Conservation (phyloP, 2,113 vertebrate species). For the Chloropsis hardwickii region DNA sequence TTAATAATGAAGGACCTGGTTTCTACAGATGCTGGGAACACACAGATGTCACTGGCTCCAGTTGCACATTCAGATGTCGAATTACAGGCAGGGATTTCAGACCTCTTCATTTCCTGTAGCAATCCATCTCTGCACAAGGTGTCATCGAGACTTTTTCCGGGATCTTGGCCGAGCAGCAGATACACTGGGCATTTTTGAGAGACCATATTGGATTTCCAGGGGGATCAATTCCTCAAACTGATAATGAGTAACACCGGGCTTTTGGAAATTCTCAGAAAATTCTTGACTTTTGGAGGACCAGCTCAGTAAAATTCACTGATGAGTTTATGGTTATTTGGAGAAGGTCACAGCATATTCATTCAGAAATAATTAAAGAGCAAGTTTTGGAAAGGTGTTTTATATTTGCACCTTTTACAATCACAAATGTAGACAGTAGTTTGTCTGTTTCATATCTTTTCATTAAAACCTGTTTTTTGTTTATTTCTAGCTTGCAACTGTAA, state of each 20-base stretch:
- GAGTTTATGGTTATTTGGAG: background rate
- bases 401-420: background rate
- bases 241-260: background rate
- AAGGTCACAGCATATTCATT: background rate
- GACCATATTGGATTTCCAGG: background rate
- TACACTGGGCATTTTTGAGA: background rate
- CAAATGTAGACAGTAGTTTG: background rate
- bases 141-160: background rate
- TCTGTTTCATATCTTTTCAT: background rate
- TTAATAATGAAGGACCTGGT: background rate
- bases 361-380: background rate
- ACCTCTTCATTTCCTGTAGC: slow-evolving; percentile 10
- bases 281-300: background rate
- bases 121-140: background rate
- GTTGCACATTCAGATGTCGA: background rate
- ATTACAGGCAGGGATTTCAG: background rate
- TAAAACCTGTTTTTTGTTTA: background rate
- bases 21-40: background rate
- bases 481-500: background rate
- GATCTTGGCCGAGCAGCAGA: background rate
- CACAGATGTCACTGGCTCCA: background rate
- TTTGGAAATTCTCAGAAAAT: background rate
- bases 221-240: background rate
- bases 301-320: background rate
- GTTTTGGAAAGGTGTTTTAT: background rate